Evolutionary conservation across 2,113 vertebrate species (phyloP), one percentile per base, ranked within the genome.

Genomic region (Tinamus guttatus): DNA sequence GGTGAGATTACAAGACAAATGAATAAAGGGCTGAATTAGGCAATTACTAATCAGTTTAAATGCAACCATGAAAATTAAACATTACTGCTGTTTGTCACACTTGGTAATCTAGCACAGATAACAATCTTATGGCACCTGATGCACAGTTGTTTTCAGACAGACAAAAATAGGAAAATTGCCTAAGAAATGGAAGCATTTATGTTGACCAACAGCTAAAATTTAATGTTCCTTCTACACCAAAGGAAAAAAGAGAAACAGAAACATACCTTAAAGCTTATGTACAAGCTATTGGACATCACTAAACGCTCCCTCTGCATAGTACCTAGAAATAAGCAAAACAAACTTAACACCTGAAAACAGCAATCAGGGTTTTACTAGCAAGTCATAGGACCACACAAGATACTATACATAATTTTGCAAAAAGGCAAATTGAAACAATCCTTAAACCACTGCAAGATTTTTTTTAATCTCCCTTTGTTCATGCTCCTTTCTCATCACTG

Each of bases 311-410:
- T 36, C 49, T 62, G 34, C 87, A 85, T 77, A 62, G 21, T 21
- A 94, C 73, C 97, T 97, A 69, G 85, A 92, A 96, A 1, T 25
- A 74, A 83, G 40, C 5, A 74, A 38, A 41, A 77, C 30, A 94
- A 69, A 28, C 7, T 82, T 58, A 80, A 34, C 22, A 84, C 5
- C 28, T 65, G 32, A 30, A 70, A 88, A 11, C 5, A 93, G 17
- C 4, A 62, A 62, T 58, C 30, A 81, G 9, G 65, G 43, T 58
- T 6, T 1, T n/a, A 58, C 7, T 30, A 58, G 2, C 4, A 30
- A 9, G 18, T 4, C n/a, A 69, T 1, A 11, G 41, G 54, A 9
- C 40, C 7, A 54, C 16, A 52, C 1, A 54, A 2, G 9, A 24
- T 17, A 25, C 2, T 5, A 49, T 49, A 11, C 49, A 49, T 0